These are phyloP conservation scores for Trichoplax adhaerens DNA, from an alignment of 37 sponge, comb jelly and placozoan species.

Conservation along the genomic window DNA sequence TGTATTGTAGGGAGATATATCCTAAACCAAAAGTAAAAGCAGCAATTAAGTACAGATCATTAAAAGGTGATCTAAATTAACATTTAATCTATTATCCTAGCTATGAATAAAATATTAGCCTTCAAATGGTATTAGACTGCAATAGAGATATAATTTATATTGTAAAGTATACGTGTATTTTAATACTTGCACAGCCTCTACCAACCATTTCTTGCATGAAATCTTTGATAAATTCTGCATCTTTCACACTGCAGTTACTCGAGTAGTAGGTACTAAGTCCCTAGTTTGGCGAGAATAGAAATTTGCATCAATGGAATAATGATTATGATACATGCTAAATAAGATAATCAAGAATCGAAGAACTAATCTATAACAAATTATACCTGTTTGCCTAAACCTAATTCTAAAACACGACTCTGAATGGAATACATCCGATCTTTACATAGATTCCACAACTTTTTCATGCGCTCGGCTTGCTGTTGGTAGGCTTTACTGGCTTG, in stretches of 20 bases:
- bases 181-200: background rate
- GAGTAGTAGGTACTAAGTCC: slow-evolving; percentile 82
- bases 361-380: background rate
- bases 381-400: slow-evolving; percentile 53
- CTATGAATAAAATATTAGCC: no score
- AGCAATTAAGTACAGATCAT: background rate
- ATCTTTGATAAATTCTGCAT: slow-evolving; percentile 57
- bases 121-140: no score
- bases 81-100: no score
- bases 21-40: slow-evolving; percentile 14
- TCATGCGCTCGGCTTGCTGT: slow-evolving; percentile 13
- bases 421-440: slow-evolving; percentile 47
- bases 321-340: no score
- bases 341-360: no score
- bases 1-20: slow-evolving; percentile 62
- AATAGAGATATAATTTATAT: no score
- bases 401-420: slow-evolving; percentile 25
- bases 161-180: no score
- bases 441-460: slow-evolving; percentile 40
- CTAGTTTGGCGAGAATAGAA: slow-evolving; percentile 4
- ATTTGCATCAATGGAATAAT: no score
- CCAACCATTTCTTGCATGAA: slow-evolving; percentile 66
- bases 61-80: no score
- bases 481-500: slow-evolving; percentile 18
- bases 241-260: slow-evolving; percentile 32